These are phyloP conservation scores for Carabus problematicus DNA, from an alignment of 2,888 invertebrate species.

Conservation along the genomic window DNA sequence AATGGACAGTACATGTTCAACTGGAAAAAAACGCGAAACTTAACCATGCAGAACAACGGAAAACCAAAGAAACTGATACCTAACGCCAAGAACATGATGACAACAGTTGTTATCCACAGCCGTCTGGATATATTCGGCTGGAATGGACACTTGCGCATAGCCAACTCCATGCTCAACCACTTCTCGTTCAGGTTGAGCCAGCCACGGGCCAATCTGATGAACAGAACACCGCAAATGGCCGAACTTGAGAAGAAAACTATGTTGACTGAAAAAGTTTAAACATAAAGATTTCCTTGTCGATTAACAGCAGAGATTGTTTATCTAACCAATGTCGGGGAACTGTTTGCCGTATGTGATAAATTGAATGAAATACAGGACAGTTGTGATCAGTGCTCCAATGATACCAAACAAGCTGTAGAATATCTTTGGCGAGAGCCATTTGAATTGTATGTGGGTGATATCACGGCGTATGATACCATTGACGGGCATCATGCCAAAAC, in stretches of 20 bases:
- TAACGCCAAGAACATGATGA: constrained; percentile 53
- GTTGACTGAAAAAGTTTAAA: constrained; percentile 48
- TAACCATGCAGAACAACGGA: neutral
- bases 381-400: constrained; percentile 47
- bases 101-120: constrained; percentile 51
- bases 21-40: constrained; percentile 48
- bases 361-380: constrained; percentile 8
- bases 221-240: constrained; percentile 49
- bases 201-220: constrained; percentile 50
- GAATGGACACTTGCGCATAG: constrained; percentile 51
- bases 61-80: constrained; percentile 46
- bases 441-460: constrained; percentile 49
- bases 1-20: constrained; percentile 53
- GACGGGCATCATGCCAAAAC: constrained; percentile 54
- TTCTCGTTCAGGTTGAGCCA: constrained; percentile 52
- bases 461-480: constrained; percentile 46
- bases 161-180: constrained; percentile 54
- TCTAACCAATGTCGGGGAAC: constrained; percentile 31
- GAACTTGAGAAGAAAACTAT: constrained; percentile 53
- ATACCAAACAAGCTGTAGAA: constrained; percentile 49
- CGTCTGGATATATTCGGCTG: constrained; percentile 49
- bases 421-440: constrained; percentile 50
- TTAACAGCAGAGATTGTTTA: neutral
- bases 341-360: constrained; percentile 18
- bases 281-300: neutral